Evolutionary conservation across 2,797 vertebrate genomes (phyloP).

Genomic region (Pitangus sulphuratus): DNA sequence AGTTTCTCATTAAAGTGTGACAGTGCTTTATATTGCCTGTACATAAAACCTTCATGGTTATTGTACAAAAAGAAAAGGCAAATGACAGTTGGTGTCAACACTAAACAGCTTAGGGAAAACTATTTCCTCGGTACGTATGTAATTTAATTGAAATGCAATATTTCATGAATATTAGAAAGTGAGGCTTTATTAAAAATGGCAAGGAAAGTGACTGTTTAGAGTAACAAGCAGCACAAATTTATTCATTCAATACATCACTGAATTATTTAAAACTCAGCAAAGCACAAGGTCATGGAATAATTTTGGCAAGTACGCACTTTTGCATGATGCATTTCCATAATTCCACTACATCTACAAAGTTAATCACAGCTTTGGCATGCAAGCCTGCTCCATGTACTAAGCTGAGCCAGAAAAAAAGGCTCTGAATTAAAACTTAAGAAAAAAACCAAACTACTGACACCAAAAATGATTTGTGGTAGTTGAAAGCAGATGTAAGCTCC

Average conservation of each 20-base stretch:
- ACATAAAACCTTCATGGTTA: conserved; percentile 63
- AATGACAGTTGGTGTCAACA: conserved; percentile 80
- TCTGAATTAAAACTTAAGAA: conserved; percentile 60
- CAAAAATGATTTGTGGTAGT: conserved; percentile 14
- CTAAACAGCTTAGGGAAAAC: conserved; percentile 81
- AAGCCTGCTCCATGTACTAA: conserved; percentile 57
- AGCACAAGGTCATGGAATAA: conserved; percentile 83
- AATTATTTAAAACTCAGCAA: conserved; percentile 85
- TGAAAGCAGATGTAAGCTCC: conserved; percentile 3
- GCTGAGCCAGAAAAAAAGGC: conserved; percentile 58
- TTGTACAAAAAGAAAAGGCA: conserved; percentile 72
- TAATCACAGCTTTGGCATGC: conserved; percentile 78
- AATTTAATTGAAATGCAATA: conserved; percentile 84
- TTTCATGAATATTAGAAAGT: conserved; percentile 84
- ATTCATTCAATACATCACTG: conserved; percentile 83
- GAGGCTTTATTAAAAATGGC: conserved; percentile 81
- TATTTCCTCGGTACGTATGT: conserved; percentile 76
- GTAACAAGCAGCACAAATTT: conserved; percentile 84
- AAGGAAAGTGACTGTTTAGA: conserved; percentile 80
- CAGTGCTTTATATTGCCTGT: conserved; percentile 65
- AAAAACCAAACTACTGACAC: conserved; percentile 34
- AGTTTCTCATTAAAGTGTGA: conserved; percentile 69
- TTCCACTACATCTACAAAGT: conserved; percentile 78
- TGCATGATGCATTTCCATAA: conserved; percentile 82
- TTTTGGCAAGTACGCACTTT: conserved; percentile 79